Conservation (phyloP, 2,888 invertebrate species). For the Leucoma salicis region DNA sequence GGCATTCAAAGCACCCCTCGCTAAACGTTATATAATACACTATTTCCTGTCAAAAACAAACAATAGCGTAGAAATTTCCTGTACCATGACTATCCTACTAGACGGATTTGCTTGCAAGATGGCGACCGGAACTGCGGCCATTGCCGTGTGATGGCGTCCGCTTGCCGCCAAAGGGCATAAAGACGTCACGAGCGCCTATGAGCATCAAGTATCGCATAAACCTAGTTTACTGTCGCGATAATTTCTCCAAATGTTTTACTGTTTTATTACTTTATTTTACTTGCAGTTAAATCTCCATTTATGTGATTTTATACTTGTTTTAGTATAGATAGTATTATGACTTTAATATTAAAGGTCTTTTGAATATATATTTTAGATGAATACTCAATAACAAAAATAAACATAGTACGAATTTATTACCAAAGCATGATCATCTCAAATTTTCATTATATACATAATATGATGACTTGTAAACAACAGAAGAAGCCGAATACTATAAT, state of each 20-base stretch:
- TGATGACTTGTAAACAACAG: too few relatives aligned
- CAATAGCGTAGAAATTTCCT: slow-evolving; percentile 24
- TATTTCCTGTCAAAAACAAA: slow-evolving; percentile 31
- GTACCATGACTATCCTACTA: slow-evolving; percentile 16
- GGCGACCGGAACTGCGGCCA: slow-evolving; percentile 49
- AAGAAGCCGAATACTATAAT: too few relatives aligned
- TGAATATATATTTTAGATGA: too few relatives aligned
- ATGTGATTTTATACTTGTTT: slow-evolving; percentile 11
- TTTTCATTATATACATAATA: too few relatives aligned
- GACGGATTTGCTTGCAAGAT: slow-evolving; percentile 41
- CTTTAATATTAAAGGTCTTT: not conserved
- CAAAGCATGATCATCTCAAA: too few relatives aligned
- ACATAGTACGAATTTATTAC: too few relatives aligned
- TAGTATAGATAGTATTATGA: slow-evolving; percentile 2
- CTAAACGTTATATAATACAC: slow-evolving; percentile 19
- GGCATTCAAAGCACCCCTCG: slow-evolving; percentile 1
- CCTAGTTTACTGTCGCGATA: slow-evolving; percentile 29
- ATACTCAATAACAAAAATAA: too few relatives aligned
- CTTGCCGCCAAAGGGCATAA: slow-evolving; percentile 26
- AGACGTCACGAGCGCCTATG: slow-evolving; percentile 17
- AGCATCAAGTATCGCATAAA: slow-evolving; percentile 32
- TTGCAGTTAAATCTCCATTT: slow-evolving; percentile 22
- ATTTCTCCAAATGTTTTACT: slow-evolving; percentile 27
- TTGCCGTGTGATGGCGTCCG: slow-evolving; percentile 47
- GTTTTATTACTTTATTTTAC: slow-evolving; percentile 32